Evolutionary conservation across 2,888 invertebrate genomes (phyloP).

Genomic region (Slavum lentiscoides): DNA sequence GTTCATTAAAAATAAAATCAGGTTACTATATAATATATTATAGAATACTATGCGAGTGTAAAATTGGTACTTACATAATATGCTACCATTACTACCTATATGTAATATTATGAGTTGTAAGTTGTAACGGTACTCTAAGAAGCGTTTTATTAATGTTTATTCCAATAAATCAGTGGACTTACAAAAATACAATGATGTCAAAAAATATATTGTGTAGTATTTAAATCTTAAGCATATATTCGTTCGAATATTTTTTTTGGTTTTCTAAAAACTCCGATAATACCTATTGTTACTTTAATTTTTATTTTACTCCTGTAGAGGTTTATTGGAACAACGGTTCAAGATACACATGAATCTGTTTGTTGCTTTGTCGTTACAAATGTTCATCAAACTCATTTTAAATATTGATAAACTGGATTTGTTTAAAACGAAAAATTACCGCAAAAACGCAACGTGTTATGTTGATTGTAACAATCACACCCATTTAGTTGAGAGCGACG

Average conservation of each 20-base stretch:
- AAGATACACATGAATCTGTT: slow-evolving; percentile 85
- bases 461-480: slow-evolving; percentile 44
- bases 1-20: slow-evolving; percentile 6
- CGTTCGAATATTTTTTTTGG: no score
- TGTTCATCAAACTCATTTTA: slow-evolving; percentile 71
- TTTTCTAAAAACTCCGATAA: no score
- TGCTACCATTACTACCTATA: neutral
- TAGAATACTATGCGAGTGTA: neutral
- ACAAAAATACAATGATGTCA: neutral
- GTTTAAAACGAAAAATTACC: slow-evolving; percentile 30
- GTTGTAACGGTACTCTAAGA: neutral
- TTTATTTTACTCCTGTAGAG: slow-evolving; percentile 62
- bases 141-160: neutral
- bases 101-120: neutral
- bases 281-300: neutral
- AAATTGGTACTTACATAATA: neutral
- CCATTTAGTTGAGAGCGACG: slow-evolving; percentile 9
- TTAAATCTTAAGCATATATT: neutral
- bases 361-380: slow-evolving; percentile 78
- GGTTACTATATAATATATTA: neutral
- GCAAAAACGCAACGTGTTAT: slow-evolving; percentile 29
- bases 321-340: slow-evolving; percentile 78
- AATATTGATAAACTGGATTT: slow-evolving; percentile 72
- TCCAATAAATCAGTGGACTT: neutral
- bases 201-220: neutral